These are phyloP conservation scores for Lutraria rhynchaena DNA, from an alignment of 1,140 invertebrate species.

Conservation along the genomic window DNA sequence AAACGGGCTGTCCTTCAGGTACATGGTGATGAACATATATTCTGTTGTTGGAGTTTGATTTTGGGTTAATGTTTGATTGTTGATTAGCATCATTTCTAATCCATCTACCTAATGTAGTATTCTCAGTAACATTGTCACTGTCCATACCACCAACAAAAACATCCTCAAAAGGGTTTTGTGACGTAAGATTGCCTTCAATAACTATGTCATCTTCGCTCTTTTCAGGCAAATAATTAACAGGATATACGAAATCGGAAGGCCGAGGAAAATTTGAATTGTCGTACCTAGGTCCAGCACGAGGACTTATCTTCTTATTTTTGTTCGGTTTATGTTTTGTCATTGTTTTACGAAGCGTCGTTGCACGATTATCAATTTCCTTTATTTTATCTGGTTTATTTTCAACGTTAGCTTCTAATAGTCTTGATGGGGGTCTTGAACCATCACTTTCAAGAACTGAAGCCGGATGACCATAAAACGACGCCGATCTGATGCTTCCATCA, in stretches of 20 bases:
- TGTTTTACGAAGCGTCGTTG: too few relatives aligned
- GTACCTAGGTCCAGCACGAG: not conserved
- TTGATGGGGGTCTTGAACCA: not conserved
- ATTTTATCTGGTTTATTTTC: too few relatives aligned
- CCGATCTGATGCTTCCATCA: not conserved
- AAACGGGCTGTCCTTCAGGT: not conserved
- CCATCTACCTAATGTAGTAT: conserved; percentile 13
- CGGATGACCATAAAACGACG: conserved; percentile 34
- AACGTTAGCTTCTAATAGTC: not conserved
- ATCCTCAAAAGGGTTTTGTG: not conserved
- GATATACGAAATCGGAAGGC: conserved; percentile 48
- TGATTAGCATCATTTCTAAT: conserved; percentile 22
- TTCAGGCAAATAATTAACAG: conserved; percentile 13
- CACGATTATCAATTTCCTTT: too few relatives aligned
- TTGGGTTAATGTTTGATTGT: too few relatives aligned
- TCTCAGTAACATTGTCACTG: not conserved
- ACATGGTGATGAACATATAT: conserved; percentile 55
- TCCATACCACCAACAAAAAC: not conserved
- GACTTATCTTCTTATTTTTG: conserved; percentile 1
- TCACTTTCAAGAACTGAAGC: conserved; percentile 24
- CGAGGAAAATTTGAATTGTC: conserved; percentile 53
- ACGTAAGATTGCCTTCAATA: not conserved
- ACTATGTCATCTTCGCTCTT: not conserved
- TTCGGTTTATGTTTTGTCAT: not conserved
- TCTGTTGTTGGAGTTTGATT: conserved; percentile 11